Evolutionary conservation across 2,113 vertebrate species (phyloP).

Genomic region (Anas platyrhynchos): DNA sequence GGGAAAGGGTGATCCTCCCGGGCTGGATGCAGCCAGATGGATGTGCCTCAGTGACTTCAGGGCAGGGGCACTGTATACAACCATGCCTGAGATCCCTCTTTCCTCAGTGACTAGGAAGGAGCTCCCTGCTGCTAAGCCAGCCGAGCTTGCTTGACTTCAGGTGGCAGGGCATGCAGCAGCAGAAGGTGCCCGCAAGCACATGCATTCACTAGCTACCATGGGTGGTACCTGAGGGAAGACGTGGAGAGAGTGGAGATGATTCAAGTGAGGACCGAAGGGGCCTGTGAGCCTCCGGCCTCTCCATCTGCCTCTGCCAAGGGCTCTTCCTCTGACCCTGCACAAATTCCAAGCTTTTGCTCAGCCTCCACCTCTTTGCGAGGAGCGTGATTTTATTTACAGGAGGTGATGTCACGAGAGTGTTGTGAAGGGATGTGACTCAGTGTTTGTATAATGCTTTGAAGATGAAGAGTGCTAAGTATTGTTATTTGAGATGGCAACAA

Average conservation of each 20-base stretch:
- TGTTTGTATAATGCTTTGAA: conserved; percentile 65
- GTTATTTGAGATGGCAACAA: conserved; percentile 67
- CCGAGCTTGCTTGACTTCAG: rapidly evolving
- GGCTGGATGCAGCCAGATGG: not conserved
- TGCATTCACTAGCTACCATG: not conserved
- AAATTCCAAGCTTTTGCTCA: not conserved
- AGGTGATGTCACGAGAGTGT: conserved; percentile 40
- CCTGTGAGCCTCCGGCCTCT: not conserved
- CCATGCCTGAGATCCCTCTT: rapidly evolving
- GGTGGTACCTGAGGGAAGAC: not conserved
- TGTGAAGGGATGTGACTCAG: conserved; percentile 59
- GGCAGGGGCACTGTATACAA: not conserved
- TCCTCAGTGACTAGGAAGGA: not conserved
- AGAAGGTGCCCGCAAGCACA: rapidly evolving
- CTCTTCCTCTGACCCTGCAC: not conserved
- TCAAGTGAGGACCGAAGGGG: not conserved
- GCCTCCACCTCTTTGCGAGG: not conserved
- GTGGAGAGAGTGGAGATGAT: not conserved
- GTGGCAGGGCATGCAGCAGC: not conserved
- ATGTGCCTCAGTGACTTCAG: not conserved
- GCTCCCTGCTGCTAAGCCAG: rapidly evolving
- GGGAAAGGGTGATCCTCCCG: not conserved
- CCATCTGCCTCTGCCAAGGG: not conserved
- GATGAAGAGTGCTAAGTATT: conserved; percentile 54
- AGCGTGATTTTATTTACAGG: conserved; percentile 38